Percentiles rank a stretch among this genome's conserved stretches.
phyloP scores from a whole-genome alignment of 2,113 vertebrate species.

The Gracilinanus agilis region DNA sequence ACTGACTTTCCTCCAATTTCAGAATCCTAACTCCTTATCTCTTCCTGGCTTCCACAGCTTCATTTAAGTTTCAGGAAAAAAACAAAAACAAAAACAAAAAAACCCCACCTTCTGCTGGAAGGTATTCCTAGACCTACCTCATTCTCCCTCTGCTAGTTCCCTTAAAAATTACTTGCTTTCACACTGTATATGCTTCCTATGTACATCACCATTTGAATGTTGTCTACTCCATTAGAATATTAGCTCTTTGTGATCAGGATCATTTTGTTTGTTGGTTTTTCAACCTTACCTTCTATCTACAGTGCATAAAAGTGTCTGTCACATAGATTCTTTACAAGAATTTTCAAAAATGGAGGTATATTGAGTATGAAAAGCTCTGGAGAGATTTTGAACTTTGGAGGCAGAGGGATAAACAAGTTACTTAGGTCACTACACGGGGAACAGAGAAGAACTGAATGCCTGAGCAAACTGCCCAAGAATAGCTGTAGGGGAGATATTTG shows the following conservation, averaged over 20 bases:
- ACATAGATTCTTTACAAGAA: background rate
- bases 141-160: background rate
- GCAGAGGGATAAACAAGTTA: background rate
- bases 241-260: background rate
- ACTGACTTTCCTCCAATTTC: background rate
- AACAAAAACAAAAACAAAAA: too few relatives aligned
- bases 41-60: background rate
- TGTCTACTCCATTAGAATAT: background rate
- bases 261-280: background rate
- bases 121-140: background rate
- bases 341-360: background rate
- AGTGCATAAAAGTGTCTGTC: background rate
- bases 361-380: background rate
- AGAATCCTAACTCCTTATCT: background rate
- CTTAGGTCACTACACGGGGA: background rate
- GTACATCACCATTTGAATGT: background rate
- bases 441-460: background rate
- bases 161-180: background rate
- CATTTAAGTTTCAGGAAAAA: background rate
- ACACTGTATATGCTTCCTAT: background rate
- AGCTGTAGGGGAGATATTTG: background rate
- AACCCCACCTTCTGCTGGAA: background rate
- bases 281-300: background rate
- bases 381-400: background rate
- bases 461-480: background rate